Percentiles rank a stretch among this genome's conserved stretches.
Conservation (phyloP, 2,113 vertebrate genomes). For the Dromaius novaehollandiae region DNA sequence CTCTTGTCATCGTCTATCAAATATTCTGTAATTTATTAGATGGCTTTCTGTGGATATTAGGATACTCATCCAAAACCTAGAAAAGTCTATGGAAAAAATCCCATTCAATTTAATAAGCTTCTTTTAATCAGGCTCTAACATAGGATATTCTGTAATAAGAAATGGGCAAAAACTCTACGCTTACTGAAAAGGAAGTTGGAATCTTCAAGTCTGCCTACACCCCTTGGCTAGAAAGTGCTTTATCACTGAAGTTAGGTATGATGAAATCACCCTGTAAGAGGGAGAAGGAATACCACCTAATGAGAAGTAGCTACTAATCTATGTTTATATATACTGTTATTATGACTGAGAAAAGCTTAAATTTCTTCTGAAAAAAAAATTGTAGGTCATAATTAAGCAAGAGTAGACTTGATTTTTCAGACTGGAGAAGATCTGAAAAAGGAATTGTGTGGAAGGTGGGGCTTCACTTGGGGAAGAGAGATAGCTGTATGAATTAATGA, state of each 20-base stretch:
- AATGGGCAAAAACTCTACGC: neutral
- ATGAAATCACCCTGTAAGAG: neutral
- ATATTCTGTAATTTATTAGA: conserved; percentile 16
- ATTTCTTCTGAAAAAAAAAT: neutral
- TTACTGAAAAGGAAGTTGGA: neutral
- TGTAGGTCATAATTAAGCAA: neutral
- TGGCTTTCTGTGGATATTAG: neutral
- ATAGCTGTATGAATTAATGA: neutral
- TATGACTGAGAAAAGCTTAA: neutral
- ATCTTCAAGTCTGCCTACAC: neutral
- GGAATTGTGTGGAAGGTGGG: neutral
- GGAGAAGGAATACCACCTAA: neutral
- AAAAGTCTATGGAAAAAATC: conserved; percentile 2
- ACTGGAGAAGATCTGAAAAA: neutral
- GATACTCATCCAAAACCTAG: neutral
- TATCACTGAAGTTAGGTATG: neutral
- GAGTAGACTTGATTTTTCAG: neutral
- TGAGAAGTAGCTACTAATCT: neutral
- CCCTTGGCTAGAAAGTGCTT: neutral
- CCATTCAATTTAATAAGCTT: neutral
- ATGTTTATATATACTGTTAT: neutral
- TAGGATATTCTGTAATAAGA: neutral
- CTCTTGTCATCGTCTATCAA: neutral
- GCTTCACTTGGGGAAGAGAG: neutral
- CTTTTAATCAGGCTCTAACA: neutral